Base-by-base conservation (phyloP, 2,888 invertebrate genomes). In the Limnephilus rhombicus region DNA sequence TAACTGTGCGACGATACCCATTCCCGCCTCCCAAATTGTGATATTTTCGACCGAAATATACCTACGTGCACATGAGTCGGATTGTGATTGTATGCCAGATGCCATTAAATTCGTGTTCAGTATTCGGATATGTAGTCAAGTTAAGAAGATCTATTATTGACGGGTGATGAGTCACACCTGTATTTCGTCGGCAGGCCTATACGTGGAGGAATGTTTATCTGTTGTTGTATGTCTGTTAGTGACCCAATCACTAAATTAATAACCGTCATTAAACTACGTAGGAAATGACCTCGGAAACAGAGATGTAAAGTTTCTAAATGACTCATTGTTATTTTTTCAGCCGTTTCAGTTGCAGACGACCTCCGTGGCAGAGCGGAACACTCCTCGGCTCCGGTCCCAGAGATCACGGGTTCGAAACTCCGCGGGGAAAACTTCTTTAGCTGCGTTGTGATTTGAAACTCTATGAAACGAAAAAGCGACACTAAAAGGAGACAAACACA, bases 141-240 rank as follows among this genome's bases (percentile, higher is more conserved):
- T 24, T 24, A 68, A 12, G 1, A 0, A 15, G 24, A 68, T 68
- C 24, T 24, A 68, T 68, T 53, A 53, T 18, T 18, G 18, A 68
- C 24, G 7, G n/a, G n/a, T 9, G 68, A 68, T 68, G 68, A 68
- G 68, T 68, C 68, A 68, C 24, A 24, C 24, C 7, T n/a, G 24
- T 68, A 68, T 24, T 24, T 68, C 68, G 9, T 68, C 9, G 68
- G 68, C 24, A 68, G 68, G 1, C n/a, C 68, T n/a, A 5, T 68
- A 68, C 68, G 68, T n/a, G n/a, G 68, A n/a, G n/a, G 68, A 68
- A 68, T 68, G 68, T 68, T 68, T 68, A n/a, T 68, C 68, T n/a
- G 24, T 24, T 24, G 68, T 53, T 68, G 68, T 68, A n/a, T 68
- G n/a, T 9, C 24, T 68, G 68, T 68, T 68, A 24, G 68, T 68